These are phyloP conservation scores for Caenorhabditis sp. DNA, from an alignment of 2,888 invertebrate species.

Conservation along the genomic window DNA sequence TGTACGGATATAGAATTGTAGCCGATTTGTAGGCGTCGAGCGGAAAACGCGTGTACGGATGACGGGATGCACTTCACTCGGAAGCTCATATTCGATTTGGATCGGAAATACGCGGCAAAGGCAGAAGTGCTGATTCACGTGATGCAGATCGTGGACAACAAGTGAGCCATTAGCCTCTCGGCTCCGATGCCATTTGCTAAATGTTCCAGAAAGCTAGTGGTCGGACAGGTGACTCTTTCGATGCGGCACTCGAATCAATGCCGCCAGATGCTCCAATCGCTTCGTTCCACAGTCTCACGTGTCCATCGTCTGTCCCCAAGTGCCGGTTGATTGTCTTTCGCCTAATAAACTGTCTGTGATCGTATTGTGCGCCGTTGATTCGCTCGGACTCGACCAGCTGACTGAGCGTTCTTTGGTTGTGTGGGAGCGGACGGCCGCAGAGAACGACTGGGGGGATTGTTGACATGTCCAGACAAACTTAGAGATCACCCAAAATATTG, in stretches of 20 bases:
- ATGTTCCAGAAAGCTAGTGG: slow-evolving; percentile 45
- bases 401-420: slow-evolving; percentile 41
- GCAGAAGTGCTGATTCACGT: slow-evolving; percentile 48
- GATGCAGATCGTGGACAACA: slow-evolving; percentile 36
- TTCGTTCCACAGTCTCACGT: slow-evolving; percentile 37
- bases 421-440: slow-evolving; percentile 13
- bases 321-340: slow-evolving; percentile 57
- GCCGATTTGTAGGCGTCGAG: slow-evolving; percentile 13
- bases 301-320: slow-evolving; percentile 50
- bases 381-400: slow-evolving; percentile 28
- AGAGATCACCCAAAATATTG: too few relatives aligned
- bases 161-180: slow-evolving; percentile 9
- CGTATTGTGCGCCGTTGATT: slow-evolving; percentile 9
- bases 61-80: slow-evolving; percentile 53
- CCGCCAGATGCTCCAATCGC: slow-evolving; percentile 35
- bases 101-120: slow-evolving; percentile 33
- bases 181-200: neutral
- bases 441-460: slow-evolving; percentile 43
- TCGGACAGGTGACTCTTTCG: slow-evolving; percentile 43
- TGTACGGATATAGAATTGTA: neutral
- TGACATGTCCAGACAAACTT: too few relatives aligned
- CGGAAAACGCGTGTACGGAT: slow-evolving; percentile 45
- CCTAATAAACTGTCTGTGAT: slow-evolving; percentile 41
- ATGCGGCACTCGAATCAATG: slow-evolving; percentile 38
- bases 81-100: slow-evolving; percentile 46